Evolutionary conservation across 1,140 invertebrate species (phyloP).

Genomic region (Thalassaphorura encarpata): DNA sequence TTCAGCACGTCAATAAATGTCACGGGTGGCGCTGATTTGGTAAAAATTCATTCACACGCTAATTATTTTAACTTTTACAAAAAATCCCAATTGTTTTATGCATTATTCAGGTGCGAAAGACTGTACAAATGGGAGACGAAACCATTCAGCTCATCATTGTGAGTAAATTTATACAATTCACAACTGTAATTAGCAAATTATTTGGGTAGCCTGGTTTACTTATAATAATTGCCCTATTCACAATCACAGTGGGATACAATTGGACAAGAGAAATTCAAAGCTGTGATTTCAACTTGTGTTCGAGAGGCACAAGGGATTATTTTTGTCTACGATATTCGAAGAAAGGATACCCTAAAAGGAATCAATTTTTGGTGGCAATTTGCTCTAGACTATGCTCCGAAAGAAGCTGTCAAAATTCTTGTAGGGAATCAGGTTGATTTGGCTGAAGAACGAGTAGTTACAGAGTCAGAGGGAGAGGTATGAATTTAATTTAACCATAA

Average conservation of each 20-base stretch:
- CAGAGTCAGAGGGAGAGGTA: conserved; percentile 35
- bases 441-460: conserved; percentile 34
- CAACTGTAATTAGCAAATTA: not conserved
- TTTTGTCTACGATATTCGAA: conserved; percentile 84
- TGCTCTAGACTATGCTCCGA: conserved; percentile 72
- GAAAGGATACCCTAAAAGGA: conserved; percentile 75
- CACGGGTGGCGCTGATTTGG: conserved; percentile 21
- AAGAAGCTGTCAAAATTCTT: conserved; percentile 79
- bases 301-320: conserved; percentile 86
- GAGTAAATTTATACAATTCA: not conserved
- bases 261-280: conserved; percentile 82
- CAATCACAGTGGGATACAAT: conserved; percentile 27
- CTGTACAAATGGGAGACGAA: conserved; percentile 18
- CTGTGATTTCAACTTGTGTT: conserved; percentile 89
- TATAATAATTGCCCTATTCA: not conserved
- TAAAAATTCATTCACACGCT: conserved; percentile 1
- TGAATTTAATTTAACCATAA: not conserved
- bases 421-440: conserved; percentile 56
- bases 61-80: not conserved
- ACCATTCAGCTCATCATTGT: conserved; percentile 21
- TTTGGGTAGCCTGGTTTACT: not conserved
- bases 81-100: not conserved
- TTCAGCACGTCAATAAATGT: conserved; percentile 16
- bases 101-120: conserved; percentile 15
- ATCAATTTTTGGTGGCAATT: conserved; percentile 80